Base-by-base conservation (phyloP, 2,113 vertebrate species). In the Addax nasomaculatus region DNA sequence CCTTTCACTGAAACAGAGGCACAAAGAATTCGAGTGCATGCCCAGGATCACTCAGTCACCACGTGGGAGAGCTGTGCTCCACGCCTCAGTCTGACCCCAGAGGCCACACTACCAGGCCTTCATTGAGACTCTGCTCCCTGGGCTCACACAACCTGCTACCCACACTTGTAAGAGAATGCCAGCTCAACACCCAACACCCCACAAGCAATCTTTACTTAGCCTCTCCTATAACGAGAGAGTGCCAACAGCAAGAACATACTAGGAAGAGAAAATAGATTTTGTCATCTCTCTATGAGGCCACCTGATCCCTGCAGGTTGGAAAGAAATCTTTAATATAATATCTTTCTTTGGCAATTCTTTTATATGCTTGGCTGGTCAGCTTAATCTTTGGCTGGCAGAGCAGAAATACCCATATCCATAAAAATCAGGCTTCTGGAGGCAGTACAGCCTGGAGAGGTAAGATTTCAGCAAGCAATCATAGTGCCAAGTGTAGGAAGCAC, bases 221-320 rank as follows among this genome's bases (percentile, higher is more conserved):
- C 80, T 12, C 8, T 90, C 67, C 90, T 67, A 47, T 12, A 85
- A 80, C 3, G 12, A 88, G 89, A 94, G 33, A 33, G 33, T 58
- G 73, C 51, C 76, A 89, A 58, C 0, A 4, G 70, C 14, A 2
- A 78, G 88, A 93, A 57, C 39, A 55, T 16, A 27, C 0, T 33
- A 83, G 39, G 43, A 88, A 92, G 83, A 97, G 84, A 94, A 97
- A 97, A 92, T 92, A 79, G 93, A 92, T 95, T 89, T 57, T 94
- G 62, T 95, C 96, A 47, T 96, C 95, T 96, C 91, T 95, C 70
- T 89, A 23, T 95, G 79, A 96, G 83, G 62, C 79, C 86, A 62
- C 55, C 94, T 55, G 81, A 94, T 95, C 62, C 92, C 86, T 53
- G 7, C 39, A 73, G 83, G 79, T 95, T 80, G 51, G 83, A 91